Evolutionary conservation across 92 coral and sea anemone species (phyloP).

Genomic region (Desmophyllum pertusum): DNA sequence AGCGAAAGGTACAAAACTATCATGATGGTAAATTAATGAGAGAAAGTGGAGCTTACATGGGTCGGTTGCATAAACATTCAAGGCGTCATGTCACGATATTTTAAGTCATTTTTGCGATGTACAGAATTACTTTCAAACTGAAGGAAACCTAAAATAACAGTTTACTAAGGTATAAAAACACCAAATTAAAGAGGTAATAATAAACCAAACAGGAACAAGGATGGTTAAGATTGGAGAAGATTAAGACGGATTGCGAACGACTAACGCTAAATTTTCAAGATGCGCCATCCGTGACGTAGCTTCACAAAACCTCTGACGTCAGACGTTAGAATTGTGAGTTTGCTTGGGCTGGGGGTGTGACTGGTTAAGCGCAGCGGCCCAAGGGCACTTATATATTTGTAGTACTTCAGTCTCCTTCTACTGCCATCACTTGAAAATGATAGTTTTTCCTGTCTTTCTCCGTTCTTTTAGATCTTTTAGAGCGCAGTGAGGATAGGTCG

Average conservation of each 20-base stretch:
- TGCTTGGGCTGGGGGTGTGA: no score
- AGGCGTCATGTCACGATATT: not conserved
- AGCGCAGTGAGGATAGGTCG: conserved; percentile 80
- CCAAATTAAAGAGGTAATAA: not conserved
- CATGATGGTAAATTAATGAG: not conserved
- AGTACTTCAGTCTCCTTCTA: not conserved
- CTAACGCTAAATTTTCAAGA: no score
- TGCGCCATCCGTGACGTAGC: no score
- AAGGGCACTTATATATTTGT: not conserved
- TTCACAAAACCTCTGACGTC: no score
- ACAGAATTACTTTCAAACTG: no score
- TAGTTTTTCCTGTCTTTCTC: not conserved
- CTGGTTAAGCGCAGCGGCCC: not conserved
- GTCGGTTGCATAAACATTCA: not conserved
- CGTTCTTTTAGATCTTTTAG: conserved; percentile 66
- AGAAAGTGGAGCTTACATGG: not conserved
- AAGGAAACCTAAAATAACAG: not conserved
- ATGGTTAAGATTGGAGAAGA: not conserved
- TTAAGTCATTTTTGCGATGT: no score
- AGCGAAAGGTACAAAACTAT: conserved; percentile 55
- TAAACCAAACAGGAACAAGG: not conserved
- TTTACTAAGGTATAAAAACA: not conserved
- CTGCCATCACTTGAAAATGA: not conserved
- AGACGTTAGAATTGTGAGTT: no score
- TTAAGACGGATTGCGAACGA: not conserved